Evolutionary conservation across 2,797 vertebrate species (phyloP).

Genomic region (Sparus aurata): DNA sequence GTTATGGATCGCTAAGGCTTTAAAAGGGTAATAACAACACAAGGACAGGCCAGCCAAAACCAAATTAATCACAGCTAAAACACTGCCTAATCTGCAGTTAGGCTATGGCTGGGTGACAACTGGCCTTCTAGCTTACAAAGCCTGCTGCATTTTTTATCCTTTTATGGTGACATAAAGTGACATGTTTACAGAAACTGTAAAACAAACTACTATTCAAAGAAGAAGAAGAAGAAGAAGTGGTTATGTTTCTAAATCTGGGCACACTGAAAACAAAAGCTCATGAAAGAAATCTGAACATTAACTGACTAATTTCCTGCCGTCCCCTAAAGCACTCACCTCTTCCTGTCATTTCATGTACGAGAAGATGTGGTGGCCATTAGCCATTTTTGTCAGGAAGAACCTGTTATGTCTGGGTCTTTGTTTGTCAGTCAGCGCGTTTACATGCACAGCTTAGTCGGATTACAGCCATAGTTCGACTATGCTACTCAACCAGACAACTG

Average conservation of each 20-base stretch:
- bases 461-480: too few species aligned
- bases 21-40: slow-evolving; percentile 41
- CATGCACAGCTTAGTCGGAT: too few species aligned
- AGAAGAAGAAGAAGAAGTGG: not conserved
- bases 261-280: slow-evolving; percentile 4
- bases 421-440: too few species aligned
- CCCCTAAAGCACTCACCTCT: not conserved
- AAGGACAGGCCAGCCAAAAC: slow-evolving; percentile 24
- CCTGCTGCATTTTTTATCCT: not conserved
- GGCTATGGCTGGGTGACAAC: slow-evolving; percentile 23
- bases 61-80: slow-evolving; percentile 34
- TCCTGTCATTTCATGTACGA: not conserved
- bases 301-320: not conserved
- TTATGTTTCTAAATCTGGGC: not conserved
- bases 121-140: slow-evolving; percentile 14
- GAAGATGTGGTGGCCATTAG: not conserved
- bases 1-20: slow-evolving; percentile 24
- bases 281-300: not conserved
- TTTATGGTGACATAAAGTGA: not conserved
- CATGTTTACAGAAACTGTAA: slow-evolving; percentile 2
- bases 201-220: slow-evolving; percentile 6
- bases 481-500: too few species aligned
- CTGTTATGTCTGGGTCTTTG: slow-evolving; percentile 28
- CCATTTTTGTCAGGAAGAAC: slow-evolving; percentile 16
- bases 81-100: slow-evolving; percentile 36